Evolutionary conservation across 2,888 invertebrate genomes (phyloP).

Genomic region (Lithophane leautieri): DNA sequence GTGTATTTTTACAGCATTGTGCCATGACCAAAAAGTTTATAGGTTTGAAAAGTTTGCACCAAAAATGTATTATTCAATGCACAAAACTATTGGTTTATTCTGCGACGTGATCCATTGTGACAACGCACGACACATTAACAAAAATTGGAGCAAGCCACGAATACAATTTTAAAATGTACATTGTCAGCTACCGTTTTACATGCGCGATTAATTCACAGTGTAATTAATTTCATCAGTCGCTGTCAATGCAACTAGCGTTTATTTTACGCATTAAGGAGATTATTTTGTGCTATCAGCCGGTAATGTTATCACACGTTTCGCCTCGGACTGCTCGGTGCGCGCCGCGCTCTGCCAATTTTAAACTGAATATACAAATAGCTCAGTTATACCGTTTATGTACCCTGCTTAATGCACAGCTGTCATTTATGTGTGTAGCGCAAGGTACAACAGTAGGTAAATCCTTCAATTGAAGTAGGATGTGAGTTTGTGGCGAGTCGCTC

Average conservation of each 20-base stretch:
- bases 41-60: not conserved
- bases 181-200: constrained; percentile 42
- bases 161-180: constrained; percentile 53
- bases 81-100: not conserved
- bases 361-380: constrained; percentile 53
- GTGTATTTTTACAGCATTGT: not conserved
- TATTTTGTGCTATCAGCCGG: constrained; percentile 73
- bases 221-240: constrained; percentile 72
- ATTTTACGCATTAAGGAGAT: constrained; percentile 74
- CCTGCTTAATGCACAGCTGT: constrained; percentile 3
- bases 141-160: constrained; percentile 22
- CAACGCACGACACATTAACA: constrained; percentile 15
- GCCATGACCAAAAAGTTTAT: not conserved
- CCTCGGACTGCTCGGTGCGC: constrained; percentile 52
- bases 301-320: constrained; percentile 75
- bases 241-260: constrained; percentile 73
- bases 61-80: not conserved
- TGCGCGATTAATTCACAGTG: constrained; percentile 64
- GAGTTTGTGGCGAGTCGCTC: not conserved
- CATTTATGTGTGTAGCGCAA: constrained; percentile 19
- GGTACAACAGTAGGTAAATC: not conserved
- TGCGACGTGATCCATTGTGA: not conserved
- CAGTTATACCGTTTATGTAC: constrained; percentile 8
- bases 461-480: constrained; percentile 1
- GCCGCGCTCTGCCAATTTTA: constrained; percentile 46